Base-by-base conservation (phyloP, 2,888 invertebrate species). In the Rhingia rostrata region DNA sequence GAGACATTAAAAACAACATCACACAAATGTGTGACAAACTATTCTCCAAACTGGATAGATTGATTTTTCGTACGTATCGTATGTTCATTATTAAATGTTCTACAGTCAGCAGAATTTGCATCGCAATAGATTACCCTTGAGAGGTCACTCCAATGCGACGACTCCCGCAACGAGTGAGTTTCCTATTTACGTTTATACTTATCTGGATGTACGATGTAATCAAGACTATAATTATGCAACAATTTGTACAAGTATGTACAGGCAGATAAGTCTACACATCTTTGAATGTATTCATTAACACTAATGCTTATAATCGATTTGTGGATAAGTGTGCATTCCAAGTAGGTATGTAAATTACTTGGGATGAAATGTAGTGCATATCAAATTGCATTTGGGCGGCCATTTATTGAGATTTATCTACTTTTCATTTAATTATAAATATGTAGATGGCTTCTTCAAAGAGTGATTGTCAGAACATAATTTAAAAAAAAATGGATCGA, bases 61-160 rank as follows among this genome's bases (percentile, higher is more conserved):
- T 43, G 69, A 69, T 56, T 80, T 56, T 47, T 61, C 10, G 5
- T 37, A 54, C 49, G 14, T 35, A 32, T 6, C 12, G 14, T n/a
- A 32, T 54, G n/a, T 37, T 60, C 39, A 64, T 70, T 81, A 56
- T 70, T 64, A 51, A 70, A 70, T 30, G 33, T 45, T 73, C 60
- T 61, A 45, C 58, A 75, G 45, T 81, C 75, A 66, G 43, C 63
- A 75, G 45, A 69, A 81, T 70, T 64, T 75, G 35, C 81, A 75
- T 75, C 81, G 81, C 77, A 81, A 58, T 81, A 75, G 69, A 58
- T 35, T 77, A 45, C 81, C 81, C 77, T 82, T 82, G 72, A 77
- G 39, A 66, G 82, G 82, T 82, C 64, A 82, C 45, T 56, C 33
- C 54, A 53, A 47, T 64, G 77, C 39, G 49, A 67, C 53, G 56